Percentiles rank a stretch among this genome's conserved stretches.
Evolutionary conservation across 1,140 invertebrate species (phyloP).

Genomic region (Aradophagus sp.): DNA sequence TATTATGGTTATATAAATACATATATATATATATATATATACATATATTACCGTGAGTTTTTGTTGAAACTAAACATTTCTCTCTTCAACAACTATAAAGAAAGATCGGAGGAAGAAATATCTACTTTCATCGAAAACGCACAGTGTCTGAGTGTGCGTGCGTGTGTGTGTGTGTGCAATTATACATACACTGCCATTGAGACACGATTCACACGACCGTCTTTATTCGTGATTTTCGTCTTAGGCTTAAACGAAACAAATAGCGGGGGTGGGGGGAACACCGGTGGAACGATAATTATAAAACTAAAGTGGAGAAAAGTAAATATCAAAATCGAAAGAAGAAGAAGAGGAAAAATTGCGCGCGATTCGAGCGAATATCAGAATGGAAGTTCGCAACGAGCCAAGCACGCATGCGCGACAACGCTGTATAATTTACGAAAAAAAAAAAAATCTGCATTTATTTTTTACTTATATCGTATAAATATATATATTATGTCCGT

Average conservation of each 20-base stretch:
- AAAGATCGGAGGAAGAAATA: too few relatives aligned
- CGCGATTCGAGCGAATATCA: slow-evolving; percentile 37
- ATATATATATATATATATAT: slow-evolving; percentile 66
- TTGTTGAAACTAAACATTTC: too few relatives aligned
- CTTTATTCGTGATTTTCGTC: slow-evolving; percentile 37
- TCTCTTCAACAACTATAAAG: too few relatives aligned
- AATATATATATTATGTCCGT: too few relatives aligned
- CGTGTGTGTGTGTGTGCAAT: too few relatives aligned
- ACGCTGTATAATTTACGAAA: slow-evolving; percentile 30
- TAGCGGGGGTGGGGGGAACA: too few relatives aligned
- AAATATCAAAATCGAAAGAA: slow-evolving; percentile 29
- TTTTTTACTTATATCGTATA: slow-evolving; percentile 43
- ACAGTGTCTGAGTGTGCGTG: too few relatives aligned
- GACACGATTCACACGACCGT: slow-evolving; percentile 46
- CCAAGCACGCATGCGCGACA: slow-evolving; percentile 28
- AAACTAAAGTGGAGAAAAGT: background rate
- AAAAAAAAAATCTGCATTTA: slow-evolving; percentile 43
- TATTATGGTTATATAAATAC: slow-evolving; percentile 77
- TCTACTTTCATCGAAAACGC: too few relatives aligned
- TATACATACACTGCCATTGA: slow-evolving; percentile 52
- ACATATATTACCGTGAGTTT: too few relatives aligned
- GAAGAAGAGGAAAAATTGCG: slow-evolving; percentile 8
- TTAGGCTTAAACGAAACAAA: slow-evolving; percentile 13
- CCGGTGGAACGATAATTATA: background rate
- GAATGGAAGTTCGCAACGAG: slow-evolving; percentile 34